Conservation (phyloP, 1,140 invertebrate genomes). For the Battus philenor region DNA sequence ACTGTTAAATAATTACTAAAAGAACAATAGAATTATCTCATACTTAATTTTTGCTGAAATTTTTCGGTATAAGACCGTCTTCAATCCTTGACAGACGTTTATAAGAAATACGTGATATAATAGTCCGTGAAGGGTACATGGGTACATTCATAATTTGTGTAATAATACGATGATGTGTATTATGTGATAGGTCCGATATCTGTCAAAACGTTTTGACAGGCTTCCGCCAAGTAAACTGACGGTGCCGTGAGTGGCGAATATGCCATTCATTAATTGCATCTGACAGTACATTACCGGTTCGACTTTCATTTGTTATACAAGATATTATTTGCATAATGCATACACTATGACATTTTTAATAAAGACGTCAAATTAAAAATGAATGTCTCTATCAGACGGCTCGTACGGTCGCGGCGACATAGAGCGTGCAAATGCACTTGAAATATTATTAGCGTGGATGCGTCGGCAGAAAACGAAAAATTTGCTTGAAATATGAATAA, state of each 20-base stretch:
- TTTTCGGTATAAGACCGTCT: too few relatives aligned
- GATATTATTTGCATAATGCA: conserved; percentile 45
- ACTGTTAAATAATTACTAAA: too few relatives aligned
- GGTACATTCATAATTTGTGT: conserved; percentile 13
- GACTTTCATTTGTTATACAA: conserved; percentile 63
- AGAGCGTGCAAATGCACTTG: conserved; percentile 11
- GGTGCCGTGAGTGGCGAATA: conserved; percentile 44
- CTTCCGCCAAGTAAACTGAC: conserved; percentile 39
- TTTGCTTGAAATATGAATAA: conserved; percentile 13
- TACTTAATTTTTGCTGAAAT: too few relatives aligned
- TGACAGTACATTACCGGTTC: conserved; percentile 38
- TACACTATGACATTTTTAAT: conserved; percentile 12
- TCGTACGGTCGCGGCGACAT: background rate
- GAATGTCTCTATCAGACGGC: conserved; percentile 1
- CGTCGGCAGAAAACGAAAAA: conserved; percentile 2
- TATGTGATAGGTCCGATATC: conserved; percentile 29
- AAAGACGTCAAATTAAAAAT: conserved; percentile 9
- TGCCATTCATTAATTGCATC: conserved; percentile 51
- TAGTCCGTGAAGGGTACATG: background rate
- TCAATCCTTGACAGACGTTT: too few relatives aligned
- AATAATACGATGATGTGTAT: conserved; percentile 14
- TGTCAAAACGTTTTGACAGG: conserved; percentile 63
- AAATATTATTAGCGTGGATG: conserved; percentile 14
- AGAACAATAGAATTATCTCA: too few relatives aligned
- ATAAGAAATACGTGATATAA: too few relatives aligned